Evolutionary conservation across 2,888 invertebrate genomes (phyloP).

Genomic region (Pycnomerus fuliginosus): DNA sequence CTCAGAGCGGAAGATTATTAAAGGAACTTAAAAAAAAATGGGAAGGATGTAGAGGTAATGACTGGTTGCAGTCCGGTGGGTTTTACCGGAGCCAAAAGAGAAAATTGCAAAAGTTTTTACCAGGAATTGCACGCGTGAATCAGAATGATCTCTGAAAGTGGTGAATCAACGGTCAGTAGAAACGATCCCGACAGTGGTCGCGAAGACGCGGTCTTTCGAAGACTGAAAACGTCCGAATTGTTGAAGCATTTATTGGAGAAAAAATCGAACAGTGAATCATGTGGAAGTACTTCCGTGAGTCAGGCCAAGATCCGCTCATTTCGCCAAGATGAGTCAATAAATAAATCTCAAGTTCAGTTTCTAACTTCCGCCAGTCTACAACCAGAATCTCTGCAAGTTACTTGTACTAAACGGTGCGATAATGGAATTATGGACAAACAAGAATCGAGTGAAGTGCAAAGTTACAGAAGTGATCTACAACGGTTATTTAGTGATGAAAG

Average conservation of each 20-base stretch:
- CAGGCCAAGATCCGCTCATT: no score
- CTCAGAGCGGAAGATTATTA: constrained; percentile 14
- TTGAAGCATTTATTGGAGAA: constrained; percentile 36
- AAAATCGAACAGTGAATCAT: constrained; percentile 6
- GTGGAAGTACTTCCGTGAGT: no score
- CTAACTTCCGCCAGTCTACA: constrained; percentile 1
- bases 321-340: constrained; percentile 18
- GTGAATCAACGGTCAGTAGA: constrained; percentile 36
- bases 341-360: constrained; percentile 8
- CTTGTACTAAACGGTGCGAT: constrained; percentile 13
- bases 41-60: constrained; percentile 11
- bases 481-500: constrained; percentile 29
- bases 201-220: constrained; percentile 32
- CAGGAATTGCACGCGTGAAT: constrained; percentile 39
- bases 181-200: constrained; percentile 4
- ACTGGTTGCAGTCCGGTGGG: constrained; percentile 11
- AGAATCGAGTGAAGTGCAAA: constrained; percentile 21
- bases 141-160: constrained; percentile 41
- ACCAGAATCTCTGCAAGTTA: constrained; percentile 5
- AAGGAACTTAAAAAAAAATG: constrained; percentile 4
- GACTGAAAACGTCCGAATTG: constrained; percentile 37
- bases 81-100: constrained; percentile 17
- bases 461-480: constrained; percentile 19
- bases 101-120: constrained; percentile 30
- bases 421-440: constrained; percentile 29